These are phyloP conservation scores for Podarcis lilfordi DNA, from an alignment of 2,797 vertebrate genomes.

Conservation along the genomic window DNA sequence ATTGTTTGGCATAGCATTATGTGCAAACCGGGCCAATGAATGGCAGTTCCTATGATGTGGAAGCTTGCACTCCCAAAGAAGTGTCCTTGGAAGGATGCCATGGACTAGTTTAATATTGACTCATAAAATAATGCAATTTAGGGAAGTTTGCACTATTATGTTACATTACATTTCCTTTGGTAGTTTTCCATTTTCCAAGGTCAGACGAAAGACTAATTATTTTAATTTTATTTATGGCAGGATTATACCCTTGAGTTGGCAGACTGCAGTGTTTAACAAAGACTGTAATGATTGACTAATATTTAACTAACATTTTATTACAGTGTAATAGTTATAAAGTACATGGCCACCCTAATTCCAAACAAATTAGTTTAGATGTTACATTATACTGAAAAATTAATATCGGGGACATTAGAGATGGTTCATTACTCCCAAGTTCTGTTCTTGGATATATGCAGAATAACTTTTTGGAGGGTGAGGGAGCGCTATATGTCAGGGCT, in stretches of 20 bases:
- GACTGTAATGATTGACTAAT: slow-evolving; percentile 1
- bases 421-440: slow-evolving; percentile 52
- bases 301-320: slow-evolving; percentile 44
- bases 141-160: slow-evolving; percentile 18
- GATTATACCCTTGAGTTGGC: not conserved
- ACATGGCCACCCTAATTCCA: slow-evolving; percentile 60
- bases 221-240: slow-evolving; percentile 33
- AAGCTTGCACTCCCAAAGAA: not conserved
- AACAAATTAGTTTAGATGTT: slow-evolving; percentile 58
- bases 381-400: slow-evolving; percentile 56
- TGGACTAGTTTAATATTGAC: slow-evolving; percentile 25
- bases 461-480: not conserved
- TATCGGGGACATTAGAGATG: slow-evolving; percentile 47
- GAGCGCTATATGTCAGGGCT: not conserved
- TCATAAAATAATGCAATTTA: slow-evolving; percentile 26
- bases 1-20: too few species aligned
- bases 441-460: slow-evolving; percentile 28
- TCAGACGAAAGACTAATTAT: slow-evolving; percentile 23
- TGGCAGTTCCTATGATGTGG: not conserved
- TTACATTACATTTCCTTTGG: slow-evolving; percentile 18
- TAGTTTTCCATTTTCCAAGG: slow-evolving; percentile 32
- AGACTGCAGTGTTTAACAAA: slow-evolving; percentile 2
- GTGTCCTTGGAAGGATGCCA: fast-evolving
- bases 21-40: not conserved
- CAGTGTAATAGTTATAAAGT: slow-evolving; percentile 44